phyloP scores from a whole-genome alignment of 2,888 invertebrate genomes.

The Lucinisca nassula region DNA sequence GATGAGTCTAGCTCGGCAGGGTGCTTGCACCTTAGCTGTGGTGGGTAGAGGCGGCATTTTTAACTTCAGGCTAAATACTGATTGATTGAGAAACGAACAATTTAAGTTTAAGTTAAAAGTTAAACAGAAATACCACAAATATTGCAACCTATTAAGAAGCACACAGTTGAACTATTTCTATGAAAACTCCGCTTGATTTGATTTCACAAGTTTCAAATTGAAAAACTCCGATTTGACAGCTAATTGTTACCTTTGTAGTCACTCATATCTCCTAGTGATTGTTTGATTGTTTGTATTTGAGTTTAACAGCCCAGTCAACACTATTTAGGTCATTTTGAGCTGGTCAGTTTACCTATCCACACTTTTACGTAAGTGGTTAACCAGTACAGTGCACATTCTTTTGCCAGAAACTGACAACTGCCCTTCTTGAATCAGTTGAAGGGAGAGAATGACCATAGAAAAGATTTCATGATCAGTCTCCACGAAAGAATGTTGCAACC shows the following conservation, averaged over 20 bases:
- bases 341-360: too few relatives aligned
- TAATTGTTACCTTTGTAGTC: not conserved
- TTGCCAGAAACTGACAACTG: too few relatives aligned
- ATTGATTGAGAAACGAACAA: conserved; percentile 3
- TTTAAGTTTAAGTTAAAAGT: conserved; percentile 7
- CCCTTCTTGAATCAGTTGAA: too few relatives aligned
- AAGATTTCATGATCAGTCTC: too few relatives aligned
- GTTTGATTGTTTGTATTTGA: too few relatives aligned
- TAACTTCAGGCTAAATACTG: not conserved
- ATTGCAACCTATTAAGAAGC: not conserved
- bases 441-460: too few relatives aligned
- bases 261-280: too few relatives aligned
- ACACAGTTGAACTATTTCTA: not conserved
- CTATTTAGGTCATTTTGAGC: too few relatives aligned
- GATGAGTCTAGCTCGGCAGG: not conserved
- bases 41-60: not conserved
- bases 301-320: too few relatives aligned
- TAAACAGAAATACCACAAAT: conserved; percentile 7
- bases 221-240: not conserved
- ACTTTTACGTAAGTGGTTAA: too few relatives aligned
- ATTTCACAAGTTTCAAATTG: not conserved
- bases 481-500: too few relatives aligned
- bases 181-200: not conserved
- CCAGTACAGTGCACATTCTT: too few relatives aligned
- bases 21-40: conserved; percentile 2